Percentiles rank a stretch among this genome's conserved stretches.
Conservation (phyloP, 2,888 invertebrate species). For the Stramonita haemastoma region DNA sequence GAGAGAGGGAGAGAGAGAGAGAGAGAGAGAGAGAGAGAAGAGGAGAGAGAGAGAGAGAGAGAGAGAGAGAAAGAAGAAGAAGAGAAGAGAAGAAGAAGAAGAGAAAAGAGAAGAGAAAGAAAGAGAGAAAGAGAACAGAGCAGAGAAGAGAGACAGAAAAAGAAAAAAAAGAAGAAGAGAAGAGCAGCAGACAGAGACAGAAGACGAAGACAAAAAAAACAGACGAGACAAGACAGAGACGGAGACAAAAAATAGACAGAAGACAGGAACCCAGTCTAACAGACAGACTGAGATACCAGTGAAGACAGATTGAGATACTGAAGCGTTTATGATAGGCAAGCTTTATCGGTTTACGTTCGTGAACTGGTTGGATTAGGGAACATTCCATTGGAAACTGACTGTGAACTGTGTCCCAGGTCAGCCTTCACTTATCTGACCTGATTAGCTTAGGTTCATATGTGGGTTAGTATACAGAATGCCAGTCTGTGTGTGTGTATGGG, state of each 20-base stretch:
- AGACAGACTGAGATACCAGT: background rate
- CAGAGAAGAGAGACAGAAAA: background rate
- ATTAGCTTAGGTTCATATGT: too few relatives aligned
- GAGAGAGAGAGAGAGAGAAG: background rate
- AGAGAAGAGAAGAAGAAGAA: background rate
- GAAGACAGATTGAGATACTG: background rate
- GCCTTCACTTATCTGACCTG: too few relatives aligned
- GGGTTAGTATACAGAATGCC: too few relatives aligned
- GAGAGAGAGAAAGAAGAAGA: background rate
- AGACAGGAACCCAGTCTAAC: background rate
- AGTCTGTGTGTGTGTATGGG: too few relatives aligned
- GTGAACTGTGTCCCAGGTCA: too few relatives aligned
- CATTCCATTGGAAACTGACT: too few relatives aligned
- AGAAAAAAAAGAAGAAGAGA: background rate
- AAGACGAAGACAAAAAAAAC: background rate
- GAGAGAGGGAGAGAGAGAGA: background rate
- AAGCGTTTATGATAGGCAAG: too few relatives aligned
- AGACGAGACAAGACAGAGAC: background rate
- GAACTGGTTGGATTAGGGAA: too few relatives aligned
- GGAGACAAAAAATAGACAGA: background rate
- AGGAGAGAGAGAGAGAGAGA: conserved; percentile 19
- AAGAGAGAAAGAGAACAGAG: background rate
- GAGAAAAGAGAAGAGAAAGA: background rate
- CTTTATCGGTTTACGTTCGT: too few relatives aligned
- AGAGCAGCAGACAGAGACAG: background rate